Evolutionary conservation across 1,140 invertebrate genomes (phyloP).

Genomic region (Coenobita brevimanus): DNA sequence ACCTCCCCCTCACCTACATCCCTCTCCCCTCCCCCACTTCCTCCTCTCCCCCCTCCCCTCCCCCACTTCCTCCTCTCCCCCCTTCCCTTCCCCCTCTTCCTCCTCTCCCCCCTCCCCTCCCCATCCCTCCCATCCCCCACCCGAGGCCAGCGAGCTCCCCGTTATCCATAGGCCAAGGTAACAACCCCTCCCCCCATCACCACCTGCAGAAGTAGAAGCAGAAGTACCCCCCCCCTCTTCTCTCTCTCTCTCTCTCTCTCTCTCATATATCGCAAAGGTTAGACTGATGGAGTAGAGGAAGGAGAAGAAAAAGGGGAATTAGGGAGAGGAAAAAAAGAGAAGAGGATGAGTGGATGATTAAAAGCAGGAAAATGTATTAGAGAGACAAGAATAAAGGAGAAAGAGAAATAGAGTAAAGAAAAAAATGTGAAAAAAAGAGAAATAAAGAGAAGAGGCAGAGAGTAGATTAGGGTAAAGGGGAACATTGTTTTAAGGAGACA

Average conservation of each 20-base stretch:
- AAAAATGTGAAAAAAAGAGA: too few relatives aligned
- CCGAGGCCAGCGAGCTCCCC: conserved; percentile 5
- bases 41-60: neutral
- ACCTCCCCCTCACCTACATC: neutral
- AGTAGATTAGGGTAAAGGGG: too few relatives aligned
- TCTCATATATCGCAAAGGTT: neutral
- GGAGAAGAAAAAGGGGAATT: too few relatives aligned
- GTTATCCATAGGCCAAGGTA: conserved; percentile 6
- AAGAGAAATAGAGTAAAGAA: too few relatives aligned
- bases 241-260: neutral
- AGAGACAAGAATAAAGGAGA: too few relatives aligned
- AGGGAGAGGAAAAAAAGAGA: too few relatives aligned
- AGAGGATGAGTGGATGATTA: too few relatives aligned
- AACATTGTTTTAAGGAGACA: too few relatives aligned
- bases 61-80: neutral
- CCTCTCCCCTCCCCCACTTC: neutral
- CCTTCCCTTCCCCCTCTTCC: neutral
- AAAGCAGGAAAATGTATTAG: too few relatives aligned
- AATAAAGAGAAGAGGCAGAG: too few relatives aligned
- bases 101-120: neutral
- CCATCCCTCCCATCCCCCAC: neutral
- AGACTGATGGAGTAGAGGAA: neutral
- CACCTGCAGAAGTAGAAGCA: too few relatives aligned
- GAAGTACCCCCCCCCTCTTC: neutral
- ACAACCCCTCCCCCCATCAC: neutral